Base-by-base conservation (phyloP, 2,888 invertebrate genomes). In the Aquatica leii region DNA sequence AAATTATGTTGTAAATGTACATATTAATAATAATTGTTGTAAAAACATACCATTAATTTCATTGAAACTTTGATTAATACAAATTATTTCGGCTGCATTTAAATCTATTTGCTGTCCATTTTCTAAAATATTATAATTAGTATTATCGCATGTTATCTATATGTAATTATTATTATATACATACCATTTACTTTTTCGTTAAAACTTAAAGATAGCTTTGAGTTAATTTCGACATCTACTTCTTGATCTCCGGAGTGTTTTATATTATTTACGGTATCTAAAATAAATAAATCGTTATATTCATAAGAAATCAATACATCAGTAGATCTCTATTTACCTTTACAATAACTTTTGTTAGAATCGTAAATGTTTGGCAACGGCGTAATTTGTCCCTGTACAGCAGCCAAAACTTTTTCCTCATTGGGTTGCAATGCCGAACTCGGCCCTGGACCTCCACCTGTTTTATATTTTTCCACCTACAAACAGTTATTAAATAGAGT, bases 401-500 rank as follows among this genome's bases (percentile, higher is more conserved):
- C 40, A 40, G 3, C 40, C 40, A 40, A 40, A 40, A 40, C 3
- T 40, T 5, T 3, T 40, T 40, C 40, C 14, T 40, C 4, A 2
- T 9, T 11, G 12, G 40, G 11, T n/a, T 11, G 40, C 11, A 40
- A 5, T 5, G 9, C 40, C 40, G 40, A 40, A 40, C 40, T 11
- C 14, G 40, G 40, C 9, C 40, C 17, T 17, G 48, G 20, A 18
- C 20, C 20, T 18, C 20, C 20, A 48, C n/a, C 15, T 15, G 14
- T 46, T 46, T 46, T 46, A 46, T 48, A 20, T 48, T 18, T 48
- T 20, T 48, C 48, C 2, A 20, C 12, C 48, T 48, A 48, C 2
- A 40, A 15, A 48, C 24, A 24, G n/a, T n/a, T n/a, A n/a, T n/a
- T n/a, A 46, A 11, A 14, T 1, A 14, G n/a, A 14, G 11, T 8